These are phyloP conservation scores for Colletes collaris DNA, from an alignment of 2,888 invertebrate species.

Conservation along the genomic window DNA sequence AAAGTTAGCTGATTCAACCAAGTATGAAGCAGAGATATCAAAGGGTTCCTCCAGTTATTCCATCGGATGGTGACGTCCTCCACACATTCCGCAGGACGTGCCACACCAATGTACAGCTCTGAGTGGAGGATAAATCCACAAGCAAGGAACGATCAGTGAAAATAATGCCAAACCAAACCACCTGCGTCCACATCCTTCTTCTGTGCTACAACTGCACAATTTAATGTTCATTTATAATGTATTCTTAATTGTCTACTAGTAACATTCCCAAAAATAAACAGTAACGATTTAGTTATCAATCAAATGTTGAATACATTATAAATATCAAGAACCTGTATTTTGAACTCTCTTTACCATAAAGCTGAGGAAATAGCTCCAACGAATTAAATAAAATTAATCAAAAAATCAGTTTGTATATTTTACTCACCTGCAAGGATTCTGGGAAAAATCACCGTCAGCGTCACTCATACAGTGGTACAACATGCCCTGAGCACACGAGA, in stretches of 20 bases:
- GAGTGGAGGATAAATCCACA: conserved; percentile 96
- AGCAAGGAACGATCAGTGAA: conserved; percentile 94
- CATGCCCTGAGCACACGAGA: conserved; percentile 94
- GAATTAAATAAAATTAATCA: conserved; percentile 7
- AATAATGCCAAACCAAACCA: conserved; percentile 94
- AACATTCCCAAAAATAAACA: conserved; percentile 16
- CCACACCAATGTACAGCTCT: conserved; percentile 93
- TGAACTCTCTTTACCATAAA: conserved; percentile 10
- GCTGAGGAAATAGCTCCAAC: background rate
- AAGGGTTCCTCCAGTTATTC: conserved; percentile 82
- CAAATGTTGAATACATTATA: conserved; percentile 31
- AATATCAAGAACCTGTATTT: conserved; percentile 16
- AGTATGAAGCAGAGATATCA: conserved; percentile 81
- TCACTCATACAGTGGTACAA: conserved; percentile 97
- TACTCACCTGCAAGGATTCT: conserved; percentile 90
- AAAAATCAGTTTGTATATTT: conserved; percentile 1
- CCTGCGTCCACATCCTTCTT: conserved; percentile 89
- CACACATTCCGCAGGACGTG: conserved; percentile 91
- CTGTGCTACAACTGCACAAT: conserved; percentile 81
- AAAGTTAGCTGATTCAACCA: conserved; percentile 66
- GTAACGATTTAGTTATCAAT: conserved; percentile 13
- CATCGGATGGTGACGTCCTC: conserved; percentile 88
- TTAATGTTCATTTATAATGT: conserved; percentile 50
- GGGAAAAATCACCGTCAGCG: conserved; percentile 93
- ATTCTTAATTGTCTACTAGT: conserved; percentile 9